These are phyloP conservation scores for Hypena proboscidalis DNA, from an alignment of 2,888 invertebrate species.

Conservation along the genomic window DNA sequence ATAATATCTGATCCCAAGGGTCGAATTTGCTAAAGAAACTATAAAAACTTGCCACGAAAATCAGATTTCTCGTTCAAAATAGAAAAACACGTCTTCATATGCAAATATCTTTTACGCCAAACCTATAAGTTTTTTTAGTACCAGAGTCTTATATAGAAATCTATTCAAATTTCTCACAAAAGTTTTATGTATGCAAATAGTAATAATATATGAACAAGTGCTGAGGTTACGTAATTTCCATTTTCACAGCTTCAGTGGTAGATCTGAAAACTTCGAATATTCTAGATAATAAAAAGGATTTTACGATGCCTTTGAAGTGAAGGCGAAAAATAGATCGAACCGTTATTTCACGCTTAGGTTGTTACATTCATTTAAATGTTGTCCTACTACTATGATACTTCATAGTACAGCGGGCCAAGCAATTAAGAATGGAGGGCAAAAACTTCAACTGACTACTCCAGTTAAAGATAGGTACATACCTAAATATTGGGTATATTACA, in stretches of 20 bases:
- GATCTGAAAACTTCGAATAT: constrained; percentile 6
- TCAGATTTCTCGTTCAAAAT: constrained; percentile 1
- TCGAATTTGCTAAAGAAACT: neutral
- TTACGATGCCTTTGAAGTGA: neutral
- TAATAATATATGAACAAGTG: neutral
- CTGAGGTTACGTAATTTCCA: constrained; percentile 2
- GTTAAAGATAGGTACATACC: too few relatives aligned
- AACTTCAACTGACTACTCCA: too few relatives aligned
- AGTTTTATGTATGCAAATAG: constrained; percentile 4
- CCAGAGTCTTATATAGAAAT: constrained; percentile 3
- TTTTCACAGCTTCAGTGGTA: constrained; percentile 1
- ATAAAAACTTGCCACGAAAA: neutral
- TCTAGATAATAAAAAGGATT: constrained; percentile 2
- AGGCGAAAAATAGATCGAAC: constrained; percentile 3
- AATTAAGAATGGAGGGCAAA: too few relatives aligned
- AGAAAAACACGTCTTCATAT: constrained; percentile 3
- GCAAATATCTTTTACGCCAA: constrained; percentile 1
- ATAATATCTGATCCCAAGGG: neutral
- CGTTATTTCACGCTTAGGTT: constrained; percentile 5
- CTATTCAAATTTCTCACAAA: neutral
- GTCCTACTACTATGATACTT: too few relatives aligned
- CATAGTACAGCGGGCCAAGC: too few relatives aligned
- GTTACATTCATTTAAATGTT: too few relatives aligned
- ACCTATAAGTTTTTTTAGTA: neutral
- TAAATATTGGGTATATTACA: too few relatives aligned